phyloP scores from a whole-genome alignment of 2,888 invertebrate genomes.

The Rhodophaea formosa region DNA sequence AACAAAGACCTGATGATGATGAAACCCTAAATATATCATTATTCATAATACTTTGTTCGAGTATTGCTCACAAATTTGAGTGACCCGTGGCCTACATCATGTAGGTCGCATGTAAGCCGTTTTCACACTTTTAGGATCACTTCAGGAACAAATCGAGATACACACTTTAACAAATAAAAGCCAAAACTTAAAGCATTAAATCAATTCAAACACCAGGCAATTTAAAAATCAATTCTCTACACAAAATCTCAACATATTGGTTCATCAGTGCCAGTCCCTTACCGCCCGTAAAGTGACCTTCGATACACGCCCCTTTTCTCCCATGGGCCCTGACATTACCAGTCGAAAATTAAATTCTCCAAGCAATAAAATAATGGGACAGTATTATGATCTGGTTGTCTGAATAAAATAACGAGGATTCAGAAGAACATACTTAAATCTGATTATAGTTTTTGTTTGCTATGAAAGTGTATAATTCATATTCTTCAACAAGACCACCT shows the following conservation, averaged over 20 bases:
- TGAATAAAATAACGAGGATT: neutral
- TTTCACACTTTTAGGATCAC: too few species aligned
- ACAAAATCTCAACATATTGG: conserved; percentile 45
- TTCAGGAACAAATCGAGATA: too few species aligned
- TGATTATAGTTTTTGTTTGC: neutral
- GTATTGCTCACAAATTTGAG: too few species aligned
- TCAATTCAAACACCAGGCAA: neutral
- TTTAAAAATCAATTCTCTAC: conserved; percentile 16
- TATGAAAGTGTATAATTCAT: neutral
- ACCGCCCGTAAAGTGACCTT: conserved; percentile 46
- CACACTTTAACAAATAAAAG: too few species aligned
- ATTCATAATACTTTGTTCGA: too few species aligned
- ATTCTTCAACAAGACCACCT: too few species aligned
- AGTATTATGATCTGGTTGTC: conserved; percentile 57
- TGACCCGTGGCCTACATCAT: too few species aligned
- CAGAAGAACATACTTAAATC: neutral
- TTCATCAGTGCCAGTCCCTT: conserved; percentile 40
- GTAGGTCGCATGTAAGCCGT: too few species aligned
- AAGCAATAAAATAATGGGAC: conserved; percentile 67
- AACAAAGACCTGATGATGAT: too few species aligned
- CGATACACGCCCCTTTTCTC: conserved; percentile 35
- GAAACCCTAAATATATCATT: too few species aligned
- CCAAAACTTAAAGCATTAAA: conserved; percentile 7
- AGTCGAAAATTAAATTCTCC: conserved; percentile 61
- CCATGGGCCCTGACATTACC: conserved; percentile 54